Evolutionary conservation across 2,797 vertebrate species (phyloP).

Genomic region (Acipenser transmontanus): DNA sequence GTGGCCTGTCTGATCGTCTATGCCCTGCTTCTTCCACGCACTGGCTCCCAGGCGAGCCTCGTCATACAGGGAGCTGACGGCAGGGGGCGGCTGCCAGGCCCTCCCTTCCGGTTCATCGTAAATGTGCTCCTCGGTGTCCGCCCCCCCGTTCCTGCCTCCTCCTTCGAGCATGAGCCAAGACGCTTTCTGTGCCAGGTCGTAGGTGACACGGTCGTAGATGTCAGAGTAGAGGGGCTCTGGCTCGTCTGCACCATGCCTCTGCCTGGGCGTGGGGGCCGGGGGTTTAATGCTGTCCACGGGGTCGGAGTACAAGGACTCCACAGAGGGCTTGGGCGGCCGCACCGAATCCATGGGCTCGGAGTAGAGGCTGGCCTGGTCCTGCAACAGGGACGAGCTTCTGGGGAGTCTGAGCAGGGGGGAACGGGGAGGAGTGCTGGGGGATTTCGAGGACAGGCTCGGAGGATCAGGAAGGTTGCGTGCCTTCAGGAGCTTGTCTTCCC

Average conservation of each 20-base stretch:
- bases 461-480: slow-evolving; percentile 65
- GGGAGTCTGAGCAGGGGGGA: slow-evolving; percentile 47
- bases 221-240: slow-evolving; percentile 23
- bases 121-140: slow-evolving; percentile 66
- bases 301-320: slow-evolving; percentile 55
- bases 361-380: slow-evolving; percentile 38
- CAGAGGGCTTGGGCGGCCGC: slow-evolving; percentile 23
- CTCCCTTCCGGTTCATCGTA: slow-evolving; percentile 90
- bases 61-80: slow-evolving; percentile 54
- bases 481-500: slow-evolving; percentile 51
- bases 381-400: slow-evolving; percentile 10
- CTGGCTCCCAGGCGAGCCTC: slow-evolving; percentile 54
- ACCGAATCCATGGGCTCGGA: slow-evolving; percentile 60
- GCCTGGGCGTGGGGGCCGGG: slow-evolving; percentile 10
- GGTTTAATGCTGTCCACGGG: slow-evolving; percentile 53
- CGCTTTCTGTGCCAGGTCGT: slow-evolving; percentile 45
- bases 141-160: not conserved
- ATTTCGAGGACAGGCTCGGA: slow-evolving; percentile 29
- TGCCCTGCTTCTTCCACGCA: slow-evolving; percentile 64
- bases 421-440: slow-evolving; percentile 35
- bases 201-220: slow-evolving; percentile 29
- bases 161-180: slow-evolving; percentile 40
- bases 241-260: not conserved
- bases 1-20: slow-evolving; percentile 33
- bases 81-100: slow-evolving; percentile 30